phyloP scores from a whole-genome alignment of 2,888 invertebrate genomes.

The Xylocampa areola region DNA sequence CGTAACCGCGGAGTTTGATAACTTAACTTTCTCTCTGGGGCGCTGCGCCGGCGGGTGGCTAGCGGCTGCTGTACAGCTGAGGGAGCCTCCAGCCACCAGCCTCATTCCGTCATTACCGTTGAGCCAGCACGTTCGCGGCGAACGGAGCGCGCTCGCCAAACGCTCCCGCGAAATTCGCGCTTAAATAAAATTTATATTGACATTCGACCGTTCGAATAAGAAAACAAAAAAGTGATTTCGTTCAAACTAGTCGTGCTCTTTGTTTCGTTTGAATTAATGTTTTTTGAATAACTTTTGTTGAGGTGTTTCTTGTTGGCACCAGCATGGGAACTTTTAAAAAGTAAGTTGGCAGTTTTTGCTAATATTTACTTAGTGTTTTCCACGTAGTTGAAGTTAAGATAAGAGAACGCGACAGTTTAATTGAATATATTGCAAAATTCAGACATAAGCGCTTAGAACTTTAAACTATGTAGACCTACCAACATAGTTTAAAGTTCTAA shows the following conservation, averaged over 20 bases:
- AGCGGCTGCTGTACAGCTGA: constrained; percentile 60
- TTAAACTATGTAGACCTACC: too few relatives aligned
- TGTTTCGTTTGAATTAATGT: constrained; percentile 69
- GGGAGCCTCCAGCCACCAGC: constrained; percentile 68
- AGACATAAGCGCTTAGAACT: background rate
- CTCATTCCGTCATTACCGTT: constrained; percentile 79
- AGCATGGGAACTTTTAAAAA: constrained; percentile 81
- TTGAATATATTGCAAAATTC: background rate
- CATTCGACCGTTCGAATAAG: constrained; percentile 61
- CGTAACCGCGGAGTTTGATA: constrained; percentile 88
- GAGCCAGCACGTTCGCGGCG: constrained; percentile 79
- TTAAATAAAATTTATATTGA: constrained; percentile 57
- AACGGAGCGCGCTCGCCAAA: constrained; percentile 76
- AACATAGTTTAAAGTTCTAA: too few relatives aligned
- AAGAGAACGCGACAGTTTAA: background rate
- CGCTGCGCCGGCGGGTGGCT: constrained; percentile 56
- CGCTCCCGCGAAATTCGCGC: constrained; percentile 64
- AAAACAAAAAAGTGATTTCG: constrained; percentile 66
- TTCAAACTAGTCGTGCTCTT: constrained; percentile 65
- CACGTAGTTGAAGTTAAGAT: constrained; percentile 19
- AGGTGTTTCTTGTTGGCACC: constrained; percentile 70
- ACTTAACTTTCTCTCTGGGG: constrained; percentile 86
- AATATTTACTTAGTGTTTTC: constrained; percentile 31
- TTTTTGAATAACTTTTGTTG: constrained; percentile 75
- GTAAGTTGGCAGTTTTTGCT: constrained; percentile 72